Evolutionary conservation across 2,797 vertebrate genomes (phyloP).

Genomic region (Alfaro cultratus): DNA sequence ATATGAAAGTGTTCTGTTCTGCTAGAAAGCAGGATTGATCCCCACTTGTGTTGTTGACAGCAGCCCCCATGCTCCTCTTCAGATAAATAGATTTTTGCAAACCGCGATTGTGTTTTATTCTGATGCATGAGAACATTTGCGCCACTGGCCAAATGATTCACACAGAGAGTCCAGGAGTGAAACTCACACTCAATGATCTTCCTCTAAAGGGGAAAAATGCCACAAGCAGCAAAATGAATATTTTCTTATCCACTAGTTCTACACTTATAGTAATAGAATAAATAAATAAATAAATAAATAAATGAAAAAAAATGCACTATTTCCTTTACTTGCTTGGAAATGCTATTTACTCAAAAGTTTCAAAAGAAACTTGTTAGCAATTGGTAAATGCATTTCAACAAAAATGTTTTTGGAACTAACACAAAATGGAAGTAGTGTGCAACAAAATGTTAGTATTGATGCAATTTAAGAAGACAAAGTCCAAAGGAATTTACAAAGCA

Average conservation of each 20-base stretch:
- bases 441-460: not conserved
- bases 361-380: not conserved
- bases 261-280: not conserved
- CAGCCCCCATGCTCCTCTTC: constrained; percentile 31
- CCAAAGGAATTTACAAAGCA: not conserved
- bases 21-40: constrained; percentile 9
- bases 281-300: not conserved
- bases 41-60: constrained; percentile 26
- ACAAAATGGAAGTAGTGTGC: not conserved
- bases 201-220: not conserved
- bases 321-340: constrained; percentile 17
- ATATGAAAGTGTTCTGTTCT: not conserved
- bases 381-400: not conserved
- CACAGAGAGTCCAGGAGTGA: constrained; percentile 35
- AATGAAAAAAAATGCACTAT: not conserved
- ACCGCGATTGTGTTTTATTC: constrained; percentile 18
- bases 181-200: constrained; percentile 48
- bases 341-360: constrained; percentile 15
- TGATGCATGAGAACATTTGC: constrained; percentile 29
- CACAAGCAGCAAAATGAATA: constrained; percentile 23
- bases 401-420: not conserved
- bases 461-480: not conserved
- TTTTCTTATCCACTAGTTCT: constrained; percentile 12
- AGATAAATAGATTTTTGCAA: constrained; percentile 26
- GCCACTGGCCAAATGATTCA: constrained; percentile 47